Percentiles rank a stretch among this genome's conserved stretches.
Evolutionary conservation across 1,140 invertebrate species (phyloP).

Genomic region (Drosophila pandora): DNA sequence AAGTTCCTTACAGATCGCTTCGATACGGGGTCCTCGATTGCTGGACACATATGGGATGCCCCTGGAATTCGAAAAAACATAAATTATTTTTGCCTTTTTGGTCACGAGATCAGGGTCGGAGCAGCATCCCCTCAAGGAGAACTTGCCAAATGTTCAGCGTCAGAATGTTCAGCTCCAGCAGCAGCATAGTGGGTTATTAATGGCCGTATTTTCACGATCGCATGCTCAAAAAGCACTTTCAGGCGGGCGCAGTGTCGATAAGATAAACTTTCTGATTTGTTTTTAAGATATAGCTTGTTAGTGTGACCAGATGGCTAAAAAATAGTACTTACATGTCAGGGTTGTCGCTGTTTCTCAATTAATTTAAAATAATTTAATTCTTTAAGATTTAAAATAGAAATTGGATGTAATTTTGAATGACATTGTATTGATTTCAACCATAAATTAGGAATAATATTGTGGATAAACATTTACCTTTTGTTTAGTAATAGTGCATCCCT

Average conservation of each 20-base stretch:
- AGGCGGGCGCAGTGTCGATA: conserved; percentile 42
- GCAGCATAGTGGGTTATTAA: conserved; percentile 56
- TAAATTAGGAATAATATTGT: no score
- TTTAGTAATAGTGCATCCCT: background rate
- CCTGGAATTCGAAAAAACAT: conserved; percentile 85
- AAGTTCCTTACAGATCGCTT: conserved; percentile 91
- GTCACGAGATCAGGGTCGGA: conserved; percentile 21
- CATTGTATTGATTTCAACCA: background rate
- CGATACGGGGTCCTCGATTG: conserved; percentile 89
- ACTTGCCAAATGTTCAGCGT: conserved; percentile 81
- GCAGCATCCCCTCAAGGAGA: conserved; percentile 12
- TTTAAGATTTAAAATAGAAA: no score
- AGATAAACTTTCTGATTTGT: conserved; percentile 48
- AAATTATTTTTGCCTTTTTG: background rate
- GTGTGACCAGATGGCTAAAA: conserved; percentile 1
- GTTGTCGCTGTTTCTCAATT: background rate
- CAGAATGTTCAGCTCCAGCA: conserved; percentile 77
- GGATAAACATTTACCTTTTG: background rate
- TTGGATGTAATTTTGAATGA: no score
- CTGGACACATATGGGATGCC: conserved; percentile 92
- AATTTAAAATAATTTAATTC: background rate
- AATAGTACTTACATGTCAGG: background rate
- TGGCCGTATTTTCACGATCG: conserved; percentile 33
- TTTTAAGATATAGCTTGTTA: conserved; percentile 15
- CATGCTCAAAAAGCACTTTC: conserved; percentile 28